A percentile compares a stretch with the other conserved stretches of the same genome.
Conservation (phyloP, 1,140 invertebrate species). For the Elymnias hypermnestra region DNA sequence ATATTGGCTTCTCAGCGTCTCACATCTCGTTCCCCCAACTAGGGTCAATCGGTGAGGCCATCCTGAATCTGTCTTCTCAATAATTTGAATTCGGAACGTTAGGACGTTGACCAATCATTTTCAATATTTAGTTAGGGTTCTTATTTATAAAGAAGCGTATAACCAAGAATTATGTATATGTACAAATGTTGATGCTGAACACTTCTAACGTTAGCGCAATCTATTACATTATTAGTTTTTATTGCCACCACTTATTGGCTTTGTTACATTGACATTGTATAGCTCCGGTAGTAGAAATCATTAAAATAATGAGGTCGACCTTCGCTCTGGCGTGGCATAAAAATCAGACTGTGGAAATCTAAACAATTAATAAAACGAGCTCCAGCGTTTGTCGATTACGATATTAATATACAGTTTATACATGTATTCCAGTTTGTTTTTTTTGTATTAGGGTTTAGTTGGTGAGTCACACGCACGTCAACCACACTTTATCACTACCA, state of each 20-base stretch:
- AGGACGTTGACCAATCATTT: constrained; percentile 33
- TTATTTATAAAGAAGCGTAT: neutral
- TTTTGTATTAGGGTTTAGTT: constrained; percentile 50
- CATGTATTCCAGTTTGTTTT: constrained; percentile 23
- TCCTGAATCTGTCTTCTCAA: constrained; percentile 44
- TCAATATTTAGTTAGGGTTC: too few species aligned
- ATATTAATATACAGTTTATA: constrained; percentile 25
- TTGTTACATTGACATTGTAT: constrained; percentile 7
- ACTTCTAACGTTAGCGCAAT: neutral
- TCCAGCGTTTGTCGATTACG: constrained; percentile 44
- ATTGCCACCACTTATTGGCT: constrained; percentile 6
- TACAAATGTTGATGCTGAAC: neutral
- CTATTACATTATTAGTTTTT: neutral
- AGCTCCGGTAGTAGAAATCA: constrained; percentile 28
- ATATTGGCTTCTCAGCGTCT: constrained; percentile 30
- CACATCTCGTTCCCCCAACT: constrained; percentile 43
- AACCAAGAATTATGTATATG: neutral
- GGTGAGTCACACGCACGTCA: constrained; percentile 59
- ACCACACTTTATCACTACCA: constrained; percentile 69
- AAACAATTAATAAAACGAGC: constrained; percentile 28
- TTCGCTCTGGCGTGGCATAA: constrained; percentile 32
- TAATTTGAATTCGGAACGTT: constrained; percentile 36
- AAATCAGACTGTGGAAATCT: constrained; percentile 28
- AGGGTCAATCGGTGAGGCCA: constrained; percentile 61
- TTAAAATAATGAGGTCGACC: constrained; percentile 52